These are phyloP conservation scores for Leptinotarsa undecemlineata DNA, from an alignment of 1,140 invertebrate species.

Conservation along the genomic window DNA sequence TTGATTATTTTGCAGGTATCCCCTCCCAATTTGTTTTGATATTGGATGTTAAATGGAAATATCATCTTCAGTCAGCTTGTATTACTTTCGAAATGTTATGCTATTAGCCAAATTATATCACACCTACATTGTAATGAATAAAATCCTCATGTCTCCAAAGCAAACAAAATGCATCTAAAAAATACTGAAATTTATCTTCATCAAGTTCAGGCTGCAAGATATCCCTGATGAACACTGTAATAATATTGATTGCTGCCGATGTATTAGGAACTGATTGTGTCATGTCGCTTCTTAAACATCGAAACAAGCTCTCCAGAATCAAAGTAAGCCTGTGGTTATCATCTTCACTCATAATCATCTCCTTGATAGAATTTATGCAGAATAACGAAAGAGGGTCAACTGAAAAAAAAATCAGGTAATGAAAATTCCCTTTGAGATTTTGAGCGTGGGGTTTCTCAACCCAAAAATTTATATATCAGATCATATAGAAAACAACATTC, in stretches of 20 bases:
- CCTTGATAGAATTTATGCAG: slow-evolving; percentile 29
- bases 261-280: slow-evolving; percentile 16
- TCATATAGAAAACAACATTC: no score
- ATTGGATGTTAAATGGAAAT: no score
- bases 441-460: no score
- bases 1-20: no score
- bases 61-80: no score
- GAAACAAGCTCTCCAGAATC: slow-evolving; percentile 32
- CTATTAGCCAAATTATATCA: no score
- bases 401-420: slow-evolving; percentile 15
- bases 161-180: slow-evolving; percentile 33
- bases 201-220: slow-evolving; percentile 30
- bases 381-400: slow-evolving; percentile 19
- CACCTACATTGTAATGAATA: slow-evolving; percentile 29
- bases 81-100: no score
- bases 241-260: slow-evolving; percentile 23
- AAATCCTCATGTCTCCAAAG: slow-evolving; percentile 29
- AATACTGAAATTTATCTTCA: slow-evolving; percentile 31
- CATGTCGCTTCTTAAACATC: slow-evolving; percentile 27
- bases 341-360: slow-evolving; percentile 32
- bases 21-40: no score
- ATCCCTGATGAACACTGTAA: slow-evolving; percentile 32
- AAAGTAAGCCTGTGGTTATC: slow-evolving; percentile 26
- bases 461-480: no score
- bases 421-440: neutral